A percentile compares a stretch with the other conserved stretches of the same genome.
These are phyloP conservation scores for Polylopha cassiicola DNA, from an alignment of 2,888 invertebrate genomes.

Conservation along the genomic window DNA sequence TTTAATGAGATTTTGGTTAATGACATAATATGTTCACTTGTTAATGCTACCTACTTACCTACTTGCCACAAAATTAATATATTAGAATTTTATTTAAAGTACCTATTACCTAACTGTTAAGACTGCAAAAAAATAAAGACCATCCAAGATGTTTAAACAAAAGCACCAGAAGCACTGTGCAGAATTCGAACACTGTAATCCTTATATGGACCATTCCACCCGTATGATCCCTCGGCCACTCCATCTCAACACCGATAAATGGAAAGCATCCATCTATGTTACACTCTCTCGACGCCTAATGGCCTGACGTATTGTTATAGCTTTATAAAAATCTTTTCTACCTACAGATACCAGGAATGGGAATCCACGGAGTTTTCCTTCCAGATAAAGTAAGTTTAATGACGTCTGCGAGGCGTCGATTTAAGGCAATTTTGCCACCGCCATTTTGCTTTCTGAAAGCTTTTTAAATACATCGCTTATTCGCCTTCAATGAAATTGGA, in stretches of 20 bases:
- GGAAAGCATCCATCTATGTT: conserved; percentile 59
- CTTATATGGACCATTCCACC: conserved; percentile 16
- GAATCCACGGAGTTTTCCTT: conserved; percentile 20
- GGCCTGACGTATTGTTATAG: conserved; percentile 63
- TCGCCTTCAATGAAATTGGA: conserved; percentile 25
- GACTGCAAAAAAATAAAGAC: no score
- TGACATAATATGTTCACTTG: no score
- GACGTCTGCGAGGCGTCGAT: conserved; percentile 32
- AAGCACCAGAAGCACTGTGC: no score
- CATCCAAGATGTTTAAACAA: no score
- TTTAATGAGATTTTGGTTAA: no score
- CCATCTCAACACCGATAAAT: conserved; percentile 34
- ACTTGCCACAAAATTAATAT: no score
- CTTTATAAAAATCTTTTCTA: conserved; percentile 53
- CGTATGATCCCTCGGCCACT: conserved; percentile 27
- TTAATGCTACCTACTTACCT: no score
- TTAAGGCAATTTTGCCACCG: conserved; percentile 32
- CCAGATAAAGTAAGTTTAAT: conserved; percentile 43
- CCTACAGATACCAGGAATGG: conserved; percentile 25
- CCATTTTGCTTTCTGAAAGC: conserved; percentile 42
- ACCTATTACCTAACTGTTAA: no score
- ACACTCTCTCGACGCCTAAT: conserved; percentile 56
- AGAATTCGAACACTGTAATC: no score
- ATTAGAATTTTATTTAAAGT: no score
- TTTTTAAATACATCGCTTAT: conserved; percentile 46